Evolutionary conservation across 2,888 invertebrate genomes (phyloP), one percentile per base, ranked within the genome.

Genomic region (Apodemia mormo): DNA sequence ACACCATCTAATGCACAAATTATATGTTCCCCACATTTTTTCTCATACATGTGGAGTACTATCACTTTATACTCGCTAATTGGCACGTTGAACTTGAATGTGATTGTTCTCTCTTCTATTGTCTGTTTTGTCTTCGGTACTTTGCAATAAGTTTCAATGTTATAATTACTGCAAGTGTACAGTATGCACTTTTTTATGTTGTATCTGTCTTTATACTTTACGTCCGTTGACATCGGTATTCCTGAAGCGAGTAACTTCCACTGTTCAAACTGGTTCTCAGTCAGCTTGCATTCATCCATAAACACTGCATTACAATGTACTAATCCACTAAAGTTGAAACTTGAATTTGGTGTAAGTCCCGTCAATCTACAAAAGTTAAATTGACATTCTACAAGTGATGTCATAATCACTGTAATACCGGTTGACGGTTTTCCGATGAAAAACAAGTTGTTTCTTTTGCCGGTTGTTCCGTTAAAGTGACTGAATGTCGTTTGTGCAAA

Each of bases 231-330:
- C 79, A 80, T 80, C 0, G 77, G 75, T n/a, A 68, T 33, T 37
- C 80, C 68, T 0, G 74, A 71, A 0, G 80, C 79, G 0, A 82
- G 22, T 9, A 80, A 7, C 71, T 82, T 82, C 80, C 80, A 83
- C 40, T 82, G 83, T 65, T 83, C 79, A 37, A 81, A 80, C n/a
- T 81, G 80, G 2, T 81, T 82, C 0, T 82, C 80, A 0, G 80
- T 81, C 9, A 82, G 58, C 37, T 79, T 79, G 6, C 81, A 82
- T 65, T 81, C 80, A 29, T 81, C 80, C 81, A 81, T 82, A 22
- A 80, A 77, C 14, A 77, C 77, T 0, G 81, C 81, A 54, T 82
- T 83, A 0, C 73, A 75, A 8, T 78, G 73, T 40, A 78, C 7
- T 9, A 81, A 22, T 0, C 67, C 69, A 0, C 68, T 45, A 65